Base-by-base conservation (phyloP, 2,888 invertebrate genomes). In the Digitonthophagus gazella region DNA sequence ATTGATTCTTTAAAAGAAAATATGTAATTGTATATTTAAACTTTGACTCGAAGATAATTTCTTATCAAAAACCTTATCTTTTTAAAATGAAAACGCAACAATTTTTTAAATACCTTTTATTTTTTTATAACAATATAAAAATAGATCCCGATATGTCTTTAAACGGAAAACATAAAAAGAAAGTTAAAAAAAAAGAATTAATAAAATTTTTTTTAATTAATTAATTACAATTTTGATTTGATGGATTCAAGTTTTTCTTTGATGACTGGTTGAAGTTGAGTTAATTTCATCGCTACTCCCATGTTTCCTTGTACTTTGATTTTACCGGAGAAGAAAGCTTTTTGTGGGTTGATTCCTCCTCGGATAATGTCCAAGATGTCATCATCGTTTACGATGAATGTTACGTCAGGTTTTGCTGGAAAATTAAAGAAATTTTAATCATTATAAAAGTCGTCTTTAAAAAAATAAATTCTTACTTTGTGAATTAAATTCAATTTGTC, bases 221-320 rank as follows among this genome's bases (percentile, higher is more conserved):
- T 64, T 6, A 20, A 70, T 89, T 91, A 94, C 79, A 95, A 83
- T 83, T 92, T 94, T 1, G 94, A 86, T 67, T 91, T 87, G 67
- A 94, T 84, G 16, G 88, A 84, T 44, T 91, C 92, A 76, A 94
- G 92, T 77, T 91, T 90, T 56, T 87, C 86, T 2, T 90, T 87
- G 0, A 93, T 93, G 3, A 89, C 87, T 69, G 89, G 88, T 78
- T 95, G 94, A 72, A 97, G 82, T 73, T 95, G 93, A 15, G 93
- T 90, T 69, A 98, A 84, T 81, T 97, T 98, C 93, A 98, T 93
- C 1, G 98, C 98, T 58, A 97, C 84, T 0, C 95, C 97, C 93
- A 98, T 96, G 81, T 98, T 98, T 28, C 98, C 98, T 81, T 96
- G 93, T 70, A 98, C 91, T 84, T 97, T 98, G 69, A 96, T 90